Evolutionary conservation across 2,797 vertebrate genomes (phyloP).

Genomic region (Selene dorsalis): DNA sequence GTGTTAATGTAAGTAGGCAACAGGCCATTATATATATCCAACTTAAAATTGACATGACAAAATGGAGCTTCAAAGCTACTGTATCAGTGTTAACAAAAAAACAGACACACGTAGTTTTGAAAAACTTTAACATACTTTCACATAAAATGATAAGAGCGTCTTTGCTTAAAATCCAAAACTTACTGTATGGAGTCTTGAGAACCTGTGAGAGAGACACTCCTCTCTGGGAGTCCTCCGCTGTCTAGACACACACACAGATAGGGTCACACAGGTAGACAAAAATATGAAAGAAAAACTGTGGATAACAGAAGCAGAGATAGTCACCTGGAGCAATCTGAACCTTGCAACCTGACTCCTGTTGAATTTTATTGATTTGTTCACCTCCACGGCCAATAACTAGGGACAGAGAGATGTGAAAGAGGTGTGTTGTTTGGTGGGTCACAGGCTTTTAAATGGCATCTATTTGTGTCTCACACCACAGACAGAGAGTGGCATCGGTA

Average conservation of each 20-base stretch:
- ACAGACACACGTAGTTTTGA: background rate
- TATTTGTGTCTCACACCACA: background rate
- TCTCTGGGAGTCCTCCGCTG: conserved; percentile 89
- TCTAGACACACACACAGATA: conserved; percentile 75
- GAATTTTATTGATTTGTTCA: conserved; percentile 93
- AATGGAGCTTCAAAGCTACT: background rate
- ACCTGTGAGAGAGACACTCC: conserved; percentile 89
- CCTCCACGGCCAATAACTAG: conserved; percentile 91
- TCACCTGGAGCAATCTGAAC: conserved; percentile 93
- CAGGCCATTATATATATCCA: background rate
- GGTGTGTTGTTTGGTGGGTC: background rate
- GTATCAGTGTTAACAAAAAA: background rate
- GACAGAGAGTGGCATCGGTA: background rate
- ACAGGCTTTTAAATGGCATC: background rate
- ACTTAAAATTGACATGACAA: background rate
- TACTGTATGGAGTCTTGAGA: conserved; percentile 83
- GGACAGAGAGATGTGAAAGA: conserved; percentile 23
- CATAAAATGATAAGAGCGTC: background rate
- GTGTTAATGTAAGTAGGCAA: background rate
- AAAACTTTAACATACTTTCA: background rate
- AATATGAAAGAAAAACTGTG: background rate
- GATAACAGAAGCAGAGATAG: background rate
- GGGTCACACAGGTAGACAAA: background rate
- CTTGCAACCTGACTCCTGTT: conserved; percentile 93
- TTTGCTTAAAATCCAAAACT: conserved; percentile 64